Evolutionary conservation across 2,888 invertebrate species (phyloP).

Genomic region (Sarcophaga carnaria): DNA sequence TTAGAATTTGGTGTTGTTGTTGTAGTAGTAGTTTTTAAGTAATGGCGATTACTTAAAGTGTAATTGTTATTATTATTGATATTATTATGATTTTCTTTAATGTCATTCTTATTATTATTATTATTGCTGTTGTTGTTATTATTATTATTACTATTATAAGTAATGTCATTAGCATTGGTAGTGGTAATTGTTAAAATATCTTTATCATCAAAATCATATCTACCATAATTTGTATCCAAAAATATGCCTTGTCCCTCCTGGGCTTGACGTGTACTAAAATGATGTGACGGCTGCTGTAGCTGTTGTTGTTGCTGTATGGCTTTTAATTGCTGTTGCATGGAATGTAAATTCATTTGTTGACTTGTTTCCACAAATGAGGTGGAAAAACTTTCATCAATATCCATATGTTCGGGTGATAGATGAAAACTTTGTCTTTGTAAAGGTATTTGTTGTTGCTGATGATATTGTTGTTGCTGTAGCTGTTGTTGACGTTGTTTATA

Average conservation of each 20-base stretch:
- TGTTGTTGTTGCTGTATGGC: slow-evolving; percentile 65
- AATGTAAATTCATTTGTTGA: slow-evolving; percentile 59
- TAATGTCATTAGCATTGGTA: slow-evolving; percentile 56
- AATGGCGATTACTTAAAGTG: slow-evolving; percentile 71
- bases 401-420: slow-evolving; percentile 74
- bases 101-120: slow-evolving; percentile 49
- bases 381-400: slow-evolving; percentile 76
- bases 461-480: slow-evolving; percentile 73
- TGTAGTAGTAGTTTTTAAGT: slow-evolving; percentile 66
- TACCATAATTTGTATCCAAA: slow-evolving; percentile 81
- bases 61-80: slow-evolving; percentile 55
- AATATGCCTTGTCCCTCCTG: slow-evolving; percentile 74
- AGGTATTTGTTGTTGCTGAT: slow-evolving; percentile 60
- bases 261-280: slow-evolving; percentile 61
- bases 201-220: slow-evolving; percentile 72
- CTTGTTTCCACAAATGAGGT: slow-evolving; percentile 47
- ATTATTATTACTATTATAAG: slow-evolving; percentile 59
- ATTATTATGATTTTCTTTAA: slow-evolving; percentile 61
- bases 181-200: slow-evolving; percentile 67
- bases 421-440: slow-evolving; percentile 65
- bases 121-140: slow-evolving; percentile 55
- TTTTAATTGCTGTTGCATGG: slow-evolving; percentile 61
- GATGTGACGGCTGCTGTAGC: slow-evolving; percentile 69
- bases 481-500: slow-evolving; percentile 75
- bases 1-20: slow-evolving; percentile 46